These are phyloP conservation scores for Columba guinea DNA, from an alignment of 2,797 vertebrate species.

Conservation along the genomic window DNA sequence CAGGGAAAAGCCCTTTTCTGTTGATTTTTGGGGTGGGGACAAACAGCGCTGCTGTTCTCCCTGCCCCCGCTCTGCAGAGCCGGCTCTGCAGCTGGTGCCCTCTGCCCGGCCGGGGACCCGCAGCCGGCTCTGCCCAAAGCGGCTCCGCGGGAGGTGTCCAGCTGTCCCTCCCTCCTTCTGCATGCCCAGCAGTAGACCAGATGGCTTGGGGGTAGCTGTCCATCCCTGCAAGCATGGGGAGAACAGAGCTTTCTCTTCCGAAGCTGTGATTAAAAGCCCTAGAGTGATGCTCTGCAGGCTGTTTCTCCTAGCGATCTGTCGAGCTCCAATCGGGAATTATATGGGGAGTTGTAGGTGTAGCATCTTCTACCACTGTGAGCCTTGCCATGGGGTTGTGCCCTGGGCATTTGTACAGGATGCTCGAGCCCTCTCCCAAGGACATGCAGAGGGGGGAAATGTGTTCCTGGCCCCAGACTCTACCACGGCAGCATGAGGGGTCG, in stretches of 20 bases:
- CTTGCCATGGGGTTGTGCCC: neutral
- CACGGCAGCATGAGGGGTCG: fast-evolving
- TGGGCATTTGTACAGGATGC: fast-evolving
- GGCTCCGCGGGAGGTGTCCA: neutral
- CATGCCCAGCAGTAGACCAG: neutral
- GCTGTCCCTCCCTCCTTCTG: neutral
- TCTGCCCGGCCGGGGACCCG: neutral
- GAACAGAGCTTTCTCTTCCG: neutral
- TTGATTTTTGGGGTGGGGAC: neutral
- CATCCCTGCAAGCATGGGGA: neutral
- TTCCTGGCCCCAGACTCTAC: neutral
- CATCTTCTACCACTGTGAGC: neutral
- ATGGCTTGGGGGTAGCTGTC: neutral
- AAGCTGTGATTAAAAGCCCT: neutral
- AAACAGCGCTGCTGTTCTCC: neutral
- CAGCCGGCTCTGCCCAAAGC: neutral
- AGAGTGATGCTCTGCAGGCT: fast-evolving
- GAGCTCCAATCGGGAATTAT: fast-evolving
- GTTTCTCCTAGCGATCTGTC: neutral
- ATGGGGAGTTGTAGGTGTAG: neutral
- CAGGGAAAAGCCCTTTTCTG: neutral
- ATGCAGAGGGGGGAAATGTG: too few relatives aligned
- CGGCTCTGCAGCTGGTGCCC: neutral
- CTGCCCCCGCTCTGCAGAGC: neutral
- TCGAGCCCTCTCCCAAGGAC: neutral